Conservation (phyloP, 2,888 invertebrate species). For the Mesorhabditis spiculigera region DNA sequence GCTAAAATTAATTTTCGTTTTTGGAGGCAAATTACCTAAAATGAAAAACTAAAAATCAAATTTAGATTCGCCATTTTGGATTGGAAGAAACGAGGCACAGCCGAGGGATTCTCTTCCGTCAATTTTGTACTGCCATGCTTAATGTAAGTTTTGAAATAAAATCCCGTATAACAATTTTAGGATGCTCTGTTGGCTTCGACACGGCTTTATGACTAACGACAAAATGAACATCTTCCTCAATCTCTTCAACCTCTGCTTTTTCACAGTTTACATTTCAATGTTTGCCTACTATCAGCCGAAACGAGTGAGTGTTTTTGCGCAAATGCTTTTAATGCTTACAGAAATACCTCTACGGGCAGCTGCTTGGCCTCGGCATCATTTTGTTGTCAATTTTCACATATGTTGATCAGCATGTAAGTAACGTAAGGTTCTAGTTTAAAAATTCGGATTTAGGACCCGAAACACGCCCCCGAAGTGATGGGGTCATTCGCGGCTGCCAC, state of each 20-base stretch:
- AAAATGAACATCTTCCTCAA: constrained; percentile 46
- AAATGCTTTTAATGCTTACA: constrained; percentile 23
- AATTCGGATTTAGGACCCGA: constrained; percentile 4
- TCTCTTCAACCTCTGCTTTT: constrained; percentile 40
- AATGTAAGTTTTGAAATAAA: constrained; percentile 33
- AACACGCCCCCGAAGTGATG: constrained; percentile 37
- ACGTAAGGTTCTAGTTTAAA: no score
- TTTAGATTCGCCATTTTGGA: constrained; percentile 34
- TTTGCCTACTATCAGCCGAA: constrained; percentile 55
- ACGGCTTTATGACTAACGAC: constrained; percentile 50
- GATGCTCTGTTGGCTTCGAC: constrained; percentile 50
- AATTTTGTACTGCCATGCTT: constrained; percentile 50
- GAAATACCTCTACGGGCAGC: constrained; percentile 49
- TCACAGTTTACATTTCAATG: constrained; percentile 39
- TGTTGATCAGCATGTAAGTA: constrained; percentile 29
- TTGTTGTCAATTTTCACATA: constrained; percentile 42
- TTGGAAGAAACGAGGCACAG: constrained; percentile 50
- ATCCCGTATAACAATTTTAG: constrained; percentile 21
- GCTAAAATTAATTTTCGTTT: constrained; percentile 9
- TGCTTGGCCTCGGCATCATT: constrained; percentile 24
- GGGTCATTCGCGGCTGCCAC: constrained; percentile 50
- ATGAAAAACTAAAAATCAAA: neutral
- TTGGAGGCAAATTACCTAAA: neutral
- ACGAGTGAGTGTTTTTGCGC: constrained; percentile 29
- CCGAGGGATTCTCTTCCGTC: constrained; percentile 56